These are phyloP conservation scores for Solenopsis invicta DNA, from an alignment of 1,140 invertebrate genomes.

Conservation along the genomic window DNA sequence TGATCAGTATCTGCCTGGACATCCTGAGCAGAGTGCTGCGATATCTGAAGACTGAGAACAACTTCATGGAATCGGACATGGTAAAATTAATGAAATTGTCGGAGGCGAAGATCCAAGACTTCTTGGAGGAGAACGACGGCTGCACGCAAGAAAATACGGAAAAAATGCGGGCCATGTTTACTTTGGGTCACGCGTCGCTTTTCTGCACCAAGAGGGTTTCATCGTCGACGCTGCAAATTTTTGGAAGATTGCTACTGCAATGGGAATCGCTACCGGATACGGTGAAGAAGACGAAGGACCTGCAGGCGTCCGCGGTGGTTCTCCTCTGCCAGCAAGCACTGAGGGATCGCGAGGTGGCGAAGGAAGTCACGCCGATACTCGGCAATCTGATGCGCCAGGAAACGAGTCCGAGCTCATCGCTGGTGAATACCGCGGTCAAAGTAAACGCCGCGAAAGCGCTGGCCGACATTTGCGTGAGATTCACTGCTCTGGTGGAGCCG, in stretches of 20 bases:
- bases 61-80: constrained; percentile 71
- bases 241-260: constrained; percentile 81
- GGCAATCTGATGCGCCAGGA: constrained; percentile 79
- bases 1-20: constrained; percentile 81
- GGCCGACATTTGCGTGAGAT: constrained; percentile 89
- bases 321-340: constrained; percentile 83
- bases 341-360: constrained; percentile 82
- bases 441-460: constrained; percentile 89
- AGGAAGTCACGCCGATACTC: constrained; percentile 83
- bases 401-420: constrained; percentile 65
- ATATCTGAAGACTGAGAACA: constrained; percentile 64
- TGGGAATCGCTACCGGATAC: constrained; percentile 77
- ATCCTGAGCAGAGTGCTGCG: constrained; percentile 77
- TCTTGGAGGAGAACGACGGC: constrained; percentile 72
- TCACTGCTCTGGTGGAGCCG: constrained; percentile 89
- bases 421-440: constrained; percentile 85
- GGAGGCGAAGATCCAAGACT: constrained; percentile 78
- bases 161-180: constrained; percentile 81
- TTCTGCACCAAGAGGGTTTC: constrained; percentile 79
- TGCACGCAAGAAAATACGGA: constrained; percentile 46
- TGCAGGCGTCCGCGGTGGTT: constrained; percentile 80
- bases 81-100: constrained; percentile 77
- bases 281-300: constrained; percentile 66
- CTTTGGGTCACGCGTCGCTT: constrained; percentile 82
- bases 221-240: constrained; percentile 74